Base-by-base conservation (phyloP, 2,888 invertebrate genomes). In the Philereme vetulata region DNA sequence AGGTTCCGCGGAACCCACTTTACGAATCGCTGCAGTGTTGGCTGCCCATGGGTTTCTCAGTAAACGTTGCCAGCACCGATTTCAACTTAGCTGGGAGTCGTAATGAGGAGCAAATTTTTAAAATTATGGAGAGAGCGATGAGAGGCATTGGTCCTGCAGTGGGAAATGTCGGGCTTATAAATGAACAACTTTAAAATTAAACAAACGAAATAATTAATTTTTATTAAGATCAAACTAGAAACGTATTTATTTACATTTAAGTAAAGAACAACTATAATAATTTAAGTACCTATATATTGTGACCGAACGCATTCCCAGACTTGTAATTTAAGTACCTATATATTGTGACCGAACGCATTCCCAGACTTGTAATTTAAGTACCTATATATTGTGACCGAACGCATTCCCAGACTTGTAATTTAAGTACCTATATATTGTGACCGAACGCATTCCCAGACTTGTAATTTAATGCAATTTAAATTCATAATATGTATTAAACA, bases 171-270 rank as follows among this genome's bases (percentile, higher is more conserved):
- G 21, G 21, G 21, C 21, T 21, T 21, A 21, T 21, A 21, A 21
- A 21, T 21, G 21, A 21, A 21, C 21, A 21, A 9, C 9, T 40
- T n/a, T 53, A 45, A 61, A 51, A 46, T 34, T 34, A 52, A 42
- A 44, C 34, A 46, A 44, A 47, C 5, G 50, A 52, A 46, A 43
- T 44, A 49, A 5, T 44, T 47, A n/a, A 42, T 48, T 55, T 42
- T 60, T 50, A 57, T 52, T 44, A 61, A 64, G 64, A 59, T 61
- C 61, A 56, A 56, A 34, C 61, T 56, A 58, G 46, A 56, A 52
- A 44, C 52, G 10, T 10, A 48, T 36, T 47, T 21, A 32, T 40
- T 38, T 40, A 51, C 32, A 36, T 42, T 21, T 43, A 51, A 51
- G 34, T 56, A 42, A 10, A 8, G 3, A 5, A 7, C 50, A 51